phyloP scores from a whole-genome alignment of 1,140 invertebrate genomes.

The Ladona fulva region DNA sequence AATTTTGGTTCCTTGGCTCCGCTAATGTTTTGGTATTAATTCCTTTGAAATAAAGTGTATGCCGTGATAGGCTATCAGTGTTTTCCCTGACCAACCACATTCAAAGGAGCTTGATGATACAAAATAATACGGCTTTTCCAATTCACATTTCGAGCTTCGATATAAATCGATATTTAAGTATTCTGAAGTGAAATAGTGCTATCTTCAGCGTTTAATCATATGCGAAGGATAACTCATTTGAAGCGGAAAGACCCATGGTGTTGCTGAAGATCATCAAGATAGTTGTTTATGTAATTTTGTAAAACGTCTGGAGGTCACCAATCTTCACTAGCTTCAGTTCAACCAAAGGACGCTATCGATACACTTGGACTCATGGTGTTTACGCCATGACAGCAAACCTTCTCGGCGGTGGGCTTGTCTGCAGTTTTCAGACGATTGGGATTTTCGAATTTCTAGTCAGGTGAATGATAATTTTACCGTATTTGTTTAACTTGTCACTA shows the following conservation, averaged over 20 bases:
- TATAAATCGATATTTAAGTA: not conserved
- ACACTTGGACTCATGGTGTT: not conserved
- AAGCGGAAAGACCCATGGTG: too few species aligned
- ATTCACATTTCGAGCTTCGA: conserved; percentile 1
- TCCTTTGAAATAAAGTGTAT: not conserved
- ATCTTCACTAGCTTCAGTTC: not conserved
- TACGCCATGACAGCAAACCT: conserved; percentile 7
- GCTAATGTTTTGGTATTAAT: not conserved
- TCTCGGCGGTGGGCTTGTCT: conserved; percentile 5
- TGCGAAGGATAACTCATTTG: not conserved
- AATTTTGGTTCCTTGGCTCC: not conserved
- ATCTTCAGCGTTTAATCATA: not conserved
- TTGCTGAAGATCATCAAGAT: too few species aligned
- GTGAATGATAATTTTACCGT: too few species aligned
- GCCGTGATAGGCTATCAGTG: not conserved
- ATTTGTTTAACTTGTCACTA: too few species aligned
- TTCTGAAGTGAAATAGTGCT: not conserved
- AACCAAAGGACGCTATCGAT: not conserved
- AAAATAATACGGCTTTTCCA: not conserved
- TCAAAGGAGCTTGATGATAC: not conserved
- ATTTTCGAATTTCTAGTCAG: not conserved
- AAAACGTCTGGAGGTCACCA: not conserved
- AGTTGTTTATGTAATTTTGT: too few species aligned
- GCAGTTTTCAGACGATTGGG: not conserved
- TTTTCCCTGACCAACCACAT: not conserved